Evolutionary conservation across 2,113 vertebrate species (phyloP).

Genomic region (Tetrao urogallus): DNA sequence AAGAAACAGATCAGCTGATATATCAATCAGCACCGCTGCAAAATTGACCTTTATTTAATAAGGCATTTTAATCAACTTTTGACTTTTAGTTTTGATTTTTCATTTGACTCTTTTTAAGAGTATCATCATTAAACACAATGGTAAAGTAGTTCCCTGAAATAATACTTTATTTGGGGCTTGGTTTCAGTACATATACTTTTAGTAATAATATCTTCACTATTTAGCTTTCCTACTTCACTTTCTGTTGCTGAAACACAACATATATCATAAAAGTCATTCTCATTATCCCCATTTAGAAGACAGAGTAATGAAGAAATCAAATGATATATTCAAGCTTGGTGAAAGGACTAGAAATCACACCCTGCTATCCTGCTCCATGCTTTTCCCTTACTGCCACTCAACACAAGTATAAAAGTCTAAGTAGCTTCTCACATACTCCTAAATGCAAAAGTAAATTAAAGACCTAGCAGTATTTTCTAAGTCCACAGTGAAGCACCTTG

Average conservation of each 20-base stretch:
- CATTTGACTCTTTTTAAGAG: constrained; percentile 27
- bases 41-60: constrained; percentile 64
- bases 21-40: constrained; percentile 43
- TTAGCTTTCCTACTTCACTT: not conserved
- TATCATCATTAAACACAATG: not conserved
- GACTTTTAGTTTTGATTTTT: constrained; percentile 16
- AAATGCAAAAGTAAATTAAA: not conserved
- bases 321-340: not conserved
- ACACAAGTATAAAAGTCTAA: not conserved
- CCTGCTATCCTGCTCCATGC: not conserved
- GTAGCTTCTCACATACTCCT: not conserved
- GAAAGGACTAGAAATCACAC: not conserved
- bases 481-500: not conserved
- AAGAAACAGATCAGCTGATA: constrained; percentile 56
- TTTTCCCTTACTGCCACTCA: not conserved
- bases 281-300: not conserved
- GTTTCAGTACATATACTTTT: not conserved
- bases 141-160: not conserved
- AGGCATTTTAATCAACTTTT: constrained; percentile 62
- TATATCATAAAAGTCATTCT: not conserved
- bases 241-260: not conserved
- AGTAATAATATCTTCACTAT: not conserved
- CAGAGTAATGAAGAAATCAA: not conserved
- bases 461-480: not conserved
- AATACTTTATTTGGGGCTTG: not conserved